A percentile compares a stretch with the other conserved stretches of the same genome.
These are phyloP conservation scores for Agelaius tricolor DNA, from an alignment of 2,113 vertebrate genomes.

Conservation along the genomic window DNA sequence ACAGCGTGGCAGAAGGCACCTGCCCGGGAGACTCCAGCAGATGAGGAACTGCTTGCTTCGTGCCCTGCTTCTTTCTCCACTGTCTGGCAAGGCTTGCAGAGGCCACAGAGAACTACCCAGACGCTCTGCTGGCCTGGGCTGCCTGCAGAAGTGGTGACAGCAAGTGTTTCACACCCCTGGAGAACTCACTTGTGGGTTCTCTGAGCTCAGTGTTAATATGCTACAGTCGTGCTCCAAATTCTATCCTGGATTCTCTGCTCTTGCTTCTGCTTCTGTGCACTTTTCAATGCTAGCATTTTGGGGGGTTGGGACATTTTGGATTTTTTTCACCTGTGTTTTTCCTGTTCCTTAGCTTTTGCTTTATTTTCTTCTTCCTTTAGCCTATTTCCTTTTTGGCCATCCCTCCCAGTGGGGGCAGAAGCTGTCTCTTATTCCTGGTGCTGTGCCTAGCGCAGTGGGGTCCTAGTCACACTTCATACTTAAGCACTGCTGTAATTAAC, in stretches of 20 bases:
- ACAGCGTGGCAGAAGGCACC: not conserved
- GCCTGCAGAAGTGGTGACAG: not conserved
- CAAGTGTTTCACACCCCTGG: not conserved
- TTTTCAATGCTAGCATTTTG: not conserved
- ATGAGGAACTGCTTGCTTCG: rapidly evolving
- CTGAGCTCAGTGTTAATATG: not conserved
- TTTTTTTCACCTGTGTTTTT: not conserved
- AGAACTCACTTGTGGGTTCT: not conserved
- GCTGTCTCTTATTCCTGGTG: not conserved
- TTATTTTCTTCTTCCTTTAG: not conserved
- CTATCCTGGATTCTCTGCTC: not conserved
- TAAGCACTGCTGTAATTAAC: not conserved
- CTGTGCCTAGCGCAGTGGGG: not conserved
- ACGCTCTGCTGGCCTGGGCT: not conserved
- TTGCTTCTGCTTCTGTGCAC: not conserved
- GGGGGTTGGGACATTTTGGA: rapidly evolving
- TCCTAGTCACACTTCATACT: not conserved
- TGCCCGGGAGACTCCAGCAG: not conserved
- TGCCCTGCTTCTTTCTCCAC: not conserved
- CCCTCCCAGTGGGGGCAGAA: not conserved
- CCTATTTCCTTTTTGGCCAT: not conserved
- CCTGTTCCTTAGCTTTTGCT: not conserved
- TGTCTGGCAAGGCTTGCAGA: not conserved
- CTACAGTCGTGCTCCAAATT: not conserved
- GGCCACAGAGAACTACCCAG: rapidly evolving